phyloP scores from a whole-genome alignment of 2,888 invertebrate species.

The Argyra leucocephala region DNA sequence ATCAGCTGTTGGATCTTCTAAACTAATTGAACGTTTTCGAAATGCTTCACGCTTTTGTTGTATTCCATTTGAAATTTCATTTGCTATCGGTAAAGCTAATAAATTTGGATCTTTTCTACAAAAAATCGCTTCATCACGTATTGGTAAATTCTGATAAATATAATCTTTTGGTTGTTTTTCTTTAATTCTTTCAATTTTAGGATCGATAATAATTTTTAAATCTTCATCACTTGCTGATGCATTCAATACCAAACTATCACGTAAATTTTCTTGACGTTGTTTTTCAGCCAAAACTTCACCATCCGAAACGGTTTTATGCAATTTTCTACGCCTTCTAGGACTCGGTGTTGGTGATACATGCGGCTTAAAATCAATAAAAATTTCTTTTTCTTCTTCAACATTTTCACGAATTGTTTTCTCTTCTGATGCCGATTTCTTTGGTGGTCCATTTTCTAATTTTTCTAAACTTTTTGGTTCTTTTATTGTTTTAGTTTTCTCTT shows the following conservation, averaged over 20 bases:
- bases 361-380: conserved; percentile 81
- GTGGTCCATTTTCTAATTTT: conserved; percentile 29
- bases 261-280: conserved; percentile 44
- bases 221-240: conserved; percentile 57
- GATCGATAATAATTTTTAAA: conserved; percentile 38
- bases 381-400: conserved; percentile 61
- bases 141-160: conserved; percentile 24
- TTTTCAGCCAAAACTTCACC: conserved; percentile 58
- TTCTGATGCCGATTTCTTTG: conserved; percentile 18
- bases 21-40: conserved; percentile 63
- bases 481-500: conserved; percentile 23
- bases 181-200: conserved; percentile 34
- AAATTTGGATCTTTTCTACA: conserved; percentile 23
- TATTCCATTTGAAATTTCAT: conserved; percentile 28
- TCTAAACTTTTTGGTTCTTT: conserved; percentile 18
- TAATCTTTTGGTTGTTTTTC: conserved; percentile 36
- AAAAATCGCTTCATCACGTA: conserved; percentile 26
- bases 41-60: conserved; percentile 56
- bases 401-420: conserved; percentile 12
- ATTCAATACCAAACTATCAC: conserved; percentile 44
- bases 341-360: conserved; percentile 57
- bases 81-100: conserved; percentile 28
- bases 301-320: conserved; percentile 71
- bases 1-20: conserved; percentile 50
- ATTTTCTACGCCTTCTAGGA: conserved; percentile 46